Conservation (phyloP, 2,113 vertebrate species). For the Opisthocomus hoazin region DNA sequence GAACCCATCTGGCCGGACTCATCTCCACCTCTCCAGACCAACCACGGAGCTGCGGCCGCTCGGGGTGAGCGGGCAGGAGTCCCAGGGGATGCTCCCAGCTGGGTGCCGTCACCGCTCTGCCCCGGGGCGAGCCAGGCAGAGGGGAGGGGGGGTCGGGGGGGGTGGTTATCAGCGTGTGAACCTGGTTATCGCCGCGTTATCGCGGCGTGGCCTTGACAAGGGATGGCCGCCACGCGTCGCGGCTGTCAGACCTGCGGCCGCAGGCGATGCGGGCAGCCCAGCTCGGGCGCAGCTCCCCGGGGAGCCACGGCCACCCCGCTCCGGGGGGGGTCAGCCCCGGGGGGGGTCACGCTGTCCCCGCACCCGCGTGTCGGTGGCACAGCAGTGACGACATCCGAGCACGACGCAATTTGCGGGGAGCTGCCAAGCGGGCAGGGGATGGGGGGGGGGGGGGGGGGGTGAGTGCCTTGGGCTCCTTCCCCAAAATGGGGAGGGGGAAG, state of each 20-base stretch:
- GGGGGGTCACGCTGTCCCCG: fast-evolving
- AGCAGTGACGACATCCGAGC: fast-evolving
- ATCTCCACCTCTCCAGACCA: neutral
- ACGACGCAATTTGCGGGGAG: fast-evolving
- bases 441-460: fast-evolving
- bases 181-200: neutral
- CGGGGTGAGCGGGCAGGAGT: fast-evolving
- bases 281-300: neutral
- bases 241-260: neutral
- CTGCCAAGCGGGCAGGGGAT: fast-evolving
- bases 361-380: fast-evolving
- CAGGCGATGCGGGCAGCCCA: fast-evolving
- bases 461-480: neutral
- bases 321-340: fast-evolving
- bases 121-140: neutral
- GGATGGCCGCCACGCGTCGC: fast-evolving
- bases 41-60: fast-evolving
- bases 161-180: neutral
- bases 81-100: neutral
- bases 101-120: fast-evolving
- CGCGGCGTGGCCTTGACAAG: fast-evolving
- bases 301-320: neutral
- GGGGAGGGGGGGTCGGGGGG: neutral
- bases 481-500: neutral
- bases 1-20: neutral